These are phyloP conservation scores for Brachynemurus nebulosus DNA, from an alignment of 2,888 invertebrate species.

Conservation along the genomic window DNA sequence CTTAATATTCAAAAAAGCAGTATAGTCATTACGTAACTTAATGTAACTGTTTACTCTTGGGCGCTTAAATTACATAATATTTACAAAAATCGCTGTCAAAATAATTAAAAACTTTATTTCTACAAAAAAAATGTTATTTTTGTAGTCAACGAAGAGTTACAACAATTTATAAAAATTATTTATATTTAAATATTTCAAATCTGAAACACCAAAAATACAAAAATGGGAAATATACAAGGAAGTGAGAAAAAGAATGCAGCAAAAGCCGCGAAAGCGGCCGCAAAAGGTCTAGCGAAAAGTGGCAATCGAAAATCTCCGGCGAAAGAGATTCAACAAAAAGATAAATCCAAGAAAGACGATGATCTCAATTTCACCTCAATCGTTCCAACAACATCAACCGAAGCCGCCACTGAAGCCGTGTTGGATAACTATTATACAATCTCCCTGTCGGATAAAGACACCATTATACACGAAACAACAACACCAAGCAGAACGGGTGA, in stretches of 20 bases:
- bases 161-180: no score
- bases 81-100: no score
- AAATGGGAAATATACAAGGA: conserved; percentile 45
- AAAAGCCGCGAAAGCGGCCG: conserved; percentile 41
- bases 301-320: conserved; percentile 35
- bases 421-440: conserved; percentile 16
- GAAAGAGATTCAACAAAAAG: conserved; percentile 22
- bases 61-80: no score
- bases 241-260: conserved; percentile 29
- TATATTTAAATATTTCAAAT: no score
- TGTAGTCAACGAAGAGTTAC: no score
- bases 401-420: no score
- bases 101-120: no score
- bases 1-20: no score
- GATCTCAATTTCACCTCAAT: conserved; percentile 25
- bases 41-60: no score
- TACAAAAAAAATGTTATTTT: no score
- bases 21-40: no score
- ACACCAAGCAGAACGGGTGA: background rate
- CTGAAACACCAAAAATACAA: no score
- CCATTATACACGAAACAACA: background rate
- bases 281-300: conserved; percentile 41
- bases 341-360: conserved; percentile 22
- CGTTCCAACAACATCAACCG: conserved; percentile 19
- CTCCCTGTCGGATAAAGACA: background rate